These are phyloP conservation scores for Protaetia brevitarsis DNA, from an alignment of 1,140 invertebrate genomes.

Conservation along the genomic window DNA sequence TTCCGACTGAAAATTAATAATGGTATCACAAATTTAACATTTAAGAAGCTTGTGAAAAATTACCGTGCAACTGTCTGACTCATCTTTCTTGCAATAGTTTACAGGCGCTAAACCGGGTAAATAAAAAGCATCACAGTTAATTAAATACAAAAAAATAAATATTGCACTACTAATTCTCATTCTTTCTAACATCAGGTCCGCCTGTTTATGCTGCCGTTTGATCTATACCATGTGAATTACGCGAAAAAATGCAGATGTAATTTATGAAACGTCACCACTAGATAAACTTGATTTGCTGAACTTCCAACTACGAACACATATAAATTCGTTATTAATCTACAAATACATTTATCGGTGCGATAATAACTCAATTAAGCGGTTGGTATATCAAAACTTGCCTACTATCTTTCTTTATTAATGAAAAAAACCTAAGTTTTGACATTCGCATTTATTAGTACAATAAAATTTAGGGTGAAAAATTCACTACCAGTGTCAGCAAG, in stretches of 20 bases:
- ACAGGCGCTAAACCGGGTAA: constrained; percentile 92
- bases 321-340: background rate
- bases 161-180: background rate
- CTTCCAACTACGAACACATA: background rate
- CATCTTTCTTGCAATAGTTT: constrained; percentile 78
- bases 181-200: background rate
- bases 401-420: background rate
- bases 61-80: constrained; percentile 76
- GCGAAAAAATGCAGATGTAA: background rate
- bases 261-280: constrained; percentile 22
- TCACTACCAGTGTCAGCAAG: too few species aligned
- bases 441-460: too few species aligned
- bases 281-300: background rate
- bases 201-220: background rate
- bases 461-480: too few species aligned
- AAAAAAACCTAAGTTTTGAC: constrained; percentile 1
- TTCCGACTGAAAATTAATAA: constrained; percentile 69
- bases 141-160: background rate
- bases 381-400: background rate
- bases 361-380: background rate
- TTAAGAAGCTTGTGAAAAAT: constrained; percentile 34
- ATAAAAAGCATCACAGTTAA: constrained; percentile 64
- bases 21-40: too few species aligned
- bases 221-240: background rate
- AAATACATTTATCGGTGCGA: background rate